phyloP scores from a whole-genome alignment of 2,888 invertebrate species.

The Ptilodon capucinus region DNA sequence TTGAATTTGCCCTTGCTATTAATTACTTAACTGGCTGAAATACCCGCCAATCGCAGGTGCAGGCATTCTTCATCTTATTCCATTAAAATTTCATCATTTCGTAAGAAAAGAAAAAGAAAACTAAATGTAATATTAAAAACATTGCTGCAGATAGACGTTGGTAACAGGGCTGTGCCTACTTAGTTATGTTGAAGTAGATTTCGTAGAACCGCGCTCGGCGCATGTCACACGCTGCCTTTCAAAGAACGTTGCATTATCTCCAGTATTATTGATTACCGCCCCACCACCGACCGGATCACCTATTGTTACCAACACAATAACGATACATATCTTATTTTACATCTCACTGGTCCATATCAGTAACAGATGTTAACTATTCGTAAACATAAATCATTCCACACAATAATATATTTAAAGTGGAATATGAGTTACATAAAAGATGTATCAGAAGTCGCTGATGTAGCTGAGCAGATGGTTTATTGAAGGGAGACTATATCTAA shows the following conservation, averaged over 20 bases:
- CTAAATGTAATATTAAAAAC: no score
- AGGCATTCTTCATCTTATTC: no score
- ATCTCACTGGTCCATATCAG: constrained; percentile 7
- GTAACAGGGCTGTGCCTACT: constrained; percentile 44
- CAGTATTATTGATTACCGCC: constrained; percentile 50
- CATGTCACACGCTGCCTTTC: constrained; percentile 68
- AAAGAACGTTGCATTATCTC: constrained; percentile 61
- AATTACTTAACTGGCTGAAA: no score
- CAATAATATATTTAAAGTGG: neutral
- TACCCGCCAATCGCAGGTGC: no score
- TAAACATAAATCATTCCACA: constrained; percentile 10
- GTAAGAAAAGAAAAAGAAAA: no score
- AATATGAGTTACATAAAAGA: neutral
- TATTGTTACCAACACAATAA: constrained; percentile 38
- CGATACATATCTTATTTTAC: constrained; percentile 5
- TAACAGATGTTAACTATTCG: constrained; percentile 7
- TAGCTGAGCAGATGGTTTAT: no score
- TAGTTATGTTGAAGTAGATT: constrained; percentile 43
- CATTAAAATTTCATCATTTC: no score
- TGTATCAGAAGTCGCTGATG: no score
- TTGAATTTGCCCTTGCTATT: no score
- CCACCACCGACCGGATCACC: constrained; percentile 39
- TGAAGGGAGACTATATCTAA: no score
- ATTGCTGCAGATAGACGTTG: no score
- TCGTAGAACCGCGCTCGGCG: constrained; percentile 61